These are phyloP conservation scores for Sarcophaga variegata DNA, from an alignment of 2,888 invertebrate genomes.

Conservation along the genomic window DNA sequence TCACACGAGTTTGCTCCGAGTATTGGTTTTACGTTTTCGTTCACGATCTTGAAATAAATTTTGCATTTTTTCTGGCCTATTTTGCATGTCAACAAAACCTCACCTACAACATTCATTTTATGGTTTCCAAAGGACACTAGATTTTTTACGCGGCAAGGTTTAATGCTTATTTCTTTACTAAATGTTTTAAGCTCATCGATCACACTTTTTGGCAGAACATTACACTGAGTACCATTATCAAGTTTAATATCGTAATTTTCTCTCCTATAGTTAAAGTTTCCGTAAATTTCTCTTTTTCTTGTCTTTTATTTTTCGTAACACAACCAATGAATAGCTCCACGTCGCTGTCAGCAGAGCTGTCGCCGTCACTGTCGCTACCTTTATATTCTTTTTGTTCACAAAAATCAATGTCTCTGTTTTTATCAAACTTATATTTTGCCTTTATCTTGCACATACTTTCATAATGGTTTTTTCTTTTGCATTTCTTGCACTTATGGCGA, in stretches of 20 bases:
- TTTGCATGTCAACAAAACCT: not conserved
- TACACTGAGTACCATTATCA: slow-evolving; percentile 11
- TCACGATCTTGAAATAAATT: slow-evolving; percentile 25
- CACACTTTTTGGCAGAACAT: not conserved
- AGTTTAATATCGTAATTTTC: slow-evolving; percentile 13
- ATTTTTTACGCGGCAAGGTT: slow-evolving; percentile 1
- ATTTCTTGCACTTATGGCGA: slow-evolving; percentile 5
- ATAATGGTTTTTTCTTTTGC: slow-evolving; percentile 7
- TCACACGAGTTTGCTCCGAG: slow-evolving; percentile 5
- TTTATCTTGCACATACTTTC: slow-evolving; percentile 15
- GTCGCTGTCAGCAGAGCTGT: not conserved
- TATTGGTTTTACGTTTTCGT: slow-evolving; percentile 23
- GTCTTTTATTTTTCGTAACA: not conserved
- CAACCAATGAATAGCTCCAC: slow-evolving; percentile 11
- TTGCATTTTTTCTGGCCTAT: slow-evolving; percentile 6
- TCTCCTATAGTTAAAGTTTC: not conserved
- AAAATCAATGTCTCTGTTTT: not conserved
- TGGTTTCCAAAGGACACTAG: slow-evolving; percentile 11
- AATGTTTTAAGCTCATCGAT: slow-evolving; percentile 1
- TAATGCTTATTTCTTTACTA: not conserved
- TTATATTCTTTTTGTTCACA: too few species aligned
- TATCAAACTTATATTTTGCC: not conserved
- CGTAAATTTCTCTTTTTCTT: not conserved
- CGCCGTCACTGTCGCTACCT: too few species aligned
- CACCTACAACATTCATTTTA: not conserved